phyloP scores from a whole-genome alignment of 1,140 invertebrate species.

The Belonocnema kinseyi region DNA sequence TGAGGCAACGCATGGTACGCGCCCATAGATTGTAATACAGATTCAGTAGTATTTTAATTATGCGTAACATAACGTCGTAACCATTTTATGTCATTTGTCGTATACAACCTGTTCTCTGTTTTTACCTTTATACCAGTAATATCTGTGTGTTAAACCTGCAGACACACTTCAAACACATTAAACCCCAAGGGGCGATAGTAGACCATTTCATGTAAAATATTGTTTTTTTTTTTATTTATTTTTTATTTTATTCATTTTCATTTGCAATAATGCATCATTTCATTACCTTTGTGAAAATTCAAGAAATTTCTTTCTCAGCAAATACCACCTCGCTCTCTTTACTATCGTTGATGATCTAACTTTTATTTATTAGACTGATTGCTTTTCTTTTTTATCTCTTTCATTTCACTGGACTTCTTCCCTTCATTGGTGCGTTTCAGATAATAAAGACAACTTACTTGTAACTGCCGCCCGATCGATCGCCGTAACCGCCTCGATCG shows the following conservation, averaged over 20 bases:
- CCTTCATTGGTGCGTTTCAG: constrained; percentile 39
- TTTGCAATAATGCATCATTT: constrained; percentile 56
- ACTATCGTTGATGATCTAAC: neutral
- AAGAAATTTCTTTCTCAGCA: neutral
- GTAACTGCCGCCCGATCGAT: constrained; percentile 70
- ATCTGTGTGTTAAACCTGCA: constrained; percentile 76
- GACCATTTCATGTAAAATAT: constrained; percentile 64
- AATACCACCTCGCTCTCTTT: constrained; percentile 4
- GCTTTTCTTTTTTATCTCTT: constrained; percentile 39
- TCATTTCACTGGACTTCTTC: constrained; percentile 48
- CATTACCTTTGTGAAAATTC: constrained; percentile 56
- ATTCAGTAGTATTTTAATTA: neutral
- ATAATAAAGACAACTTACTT: constrained; percentile 69
- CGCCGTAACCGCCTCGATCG: constrained; percentile 76
- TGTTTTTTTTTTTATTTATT: constrained; percentile 55
- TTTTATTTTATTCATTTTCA: constrained; percentile 44
- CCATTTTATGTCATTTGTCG: constrained; percentile 72
- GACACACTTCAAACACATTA: constrained; percentile 76
- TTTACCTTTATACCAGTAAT: constrained; percentile 72
- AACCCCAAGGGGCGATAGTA: constrained; percentile 69
- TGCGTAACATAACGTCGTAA: constrained; percentile 58
- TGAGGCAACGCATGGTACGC: neutral
- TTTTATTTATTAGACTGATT: constrained; percentile 27
- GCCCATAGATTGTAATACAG: constrained; percentile 2
- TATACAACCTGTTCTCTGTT: constrained; percentile 74